Evolutionary conservation across 2,113 vertebrate species (phyloP).

Genomic region (Caretta caretta): DNA sequence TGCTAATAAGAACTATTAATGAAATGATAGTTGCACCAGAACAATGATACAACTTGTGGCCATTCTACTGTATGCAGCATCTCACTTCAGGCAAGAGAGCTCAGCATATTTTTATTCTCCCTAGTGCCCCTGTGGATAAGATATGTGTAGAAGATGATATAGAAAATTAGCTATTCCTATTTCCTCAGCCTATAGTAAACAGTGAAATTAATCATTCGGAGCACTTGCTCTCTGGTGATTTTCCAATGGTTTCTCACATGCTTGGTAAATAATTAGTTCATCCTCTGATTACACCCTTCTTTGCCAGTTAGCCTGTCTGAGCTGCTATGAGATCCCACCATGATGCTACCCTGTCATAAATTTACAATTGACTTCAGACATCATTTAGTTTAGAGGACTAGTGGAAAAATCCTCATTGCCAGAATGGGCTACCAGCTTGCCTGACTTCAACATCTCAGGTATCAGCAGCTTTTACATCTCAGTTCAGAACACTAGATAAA

Average conservation of each 20-base stretch:
- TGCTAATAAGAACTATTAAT: accelerated
- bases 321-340: background rate
- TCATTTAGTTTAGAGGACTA: background rate
- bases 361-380: background rate
- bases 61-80: background rate
- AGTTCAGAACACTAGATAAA: background rate
- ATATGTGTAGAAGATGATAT: background rate
- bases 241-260: accelerated
- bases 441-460: background rate
- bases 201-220: background rate
- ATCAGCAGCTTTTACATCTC: background rate
- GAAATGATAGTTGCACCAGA: background rate
- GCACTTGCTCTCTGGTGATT: background rate
- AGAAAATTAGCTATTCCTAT: background rate
- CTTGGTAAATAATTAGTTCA: background rate
- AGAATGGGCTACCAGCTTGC: background rate
- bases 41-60: background rate
- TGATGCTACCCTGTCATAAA: background rate
- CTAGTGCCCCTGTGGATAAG: background rate
- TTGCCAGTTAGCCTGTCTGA: background rate
- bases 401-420: background rate
- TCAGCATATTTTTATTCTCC: background rate
- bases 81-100: background rate
- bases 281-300: background rate
- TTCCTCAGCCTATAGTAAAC: background rate